phyloP scores from a whole-genome alignment of 2,797 vertebrate genomes.

The Chrysocyon brachyurus region DNA sequence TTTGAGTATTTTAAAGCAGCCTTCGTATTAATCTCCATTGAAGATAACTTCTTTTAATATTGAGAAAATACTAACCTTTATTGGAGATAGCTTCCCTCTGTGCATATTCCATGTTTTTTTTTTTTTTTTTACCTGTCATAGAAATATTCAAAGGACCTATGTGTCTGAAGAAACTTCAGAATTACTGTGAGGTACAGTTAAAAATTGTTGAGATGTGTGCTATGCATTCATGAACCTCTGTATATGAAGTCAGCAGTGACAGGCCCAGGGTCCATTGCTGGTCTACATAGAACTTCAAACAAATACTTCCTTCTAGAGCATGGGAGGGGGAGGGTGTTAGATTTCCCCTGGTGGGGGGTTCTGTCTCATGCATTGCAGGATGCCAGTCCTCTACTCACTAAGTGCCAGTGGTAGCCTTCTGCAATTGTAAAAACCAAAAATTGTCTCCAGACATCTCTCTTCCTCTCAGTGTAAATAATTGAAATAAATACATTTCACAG shows the following conservation, averaged over 20 bases:
- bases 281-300: rapidly evolving
- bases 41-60: too few relatives aligned
- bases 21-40: background rate
- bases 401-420: rapidly evolving
- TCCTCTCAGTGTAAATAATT: background rate
- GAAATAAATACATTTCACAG: background rate
- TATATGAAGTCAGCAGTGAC: rapidly evolving
- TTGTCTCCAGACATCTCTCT: background rate
- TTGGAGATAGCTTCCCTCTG: rapidly evolving
- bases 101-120: rapidly evolving
- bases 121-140: too few relatives aligned
- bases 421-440: rapidly evolving
- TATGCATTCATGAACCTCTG: rapidly evolving
- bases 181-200: too few relatives aligned
- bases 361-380: rapidly evolving
- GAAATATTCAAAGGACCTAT: too few relatives aligned
- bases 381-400: background rate
- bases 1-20: background rate
- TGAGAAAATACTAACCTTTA: too few relatives aligned
- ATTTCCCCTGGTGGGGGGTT: rapidly evolving
- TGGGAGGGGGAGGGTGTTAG: too few relatives aligned
- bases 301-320: background rate
- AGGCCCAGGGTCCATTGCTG: rapidly evolving
- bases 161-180: rapidly evolving
- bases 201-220: rapidly evolving